These are phyloP conservation scores for Parnassius glacialis DNA, from an alignment of 2,888 invertebrate species.

Conservation along the genomic window DNA sequence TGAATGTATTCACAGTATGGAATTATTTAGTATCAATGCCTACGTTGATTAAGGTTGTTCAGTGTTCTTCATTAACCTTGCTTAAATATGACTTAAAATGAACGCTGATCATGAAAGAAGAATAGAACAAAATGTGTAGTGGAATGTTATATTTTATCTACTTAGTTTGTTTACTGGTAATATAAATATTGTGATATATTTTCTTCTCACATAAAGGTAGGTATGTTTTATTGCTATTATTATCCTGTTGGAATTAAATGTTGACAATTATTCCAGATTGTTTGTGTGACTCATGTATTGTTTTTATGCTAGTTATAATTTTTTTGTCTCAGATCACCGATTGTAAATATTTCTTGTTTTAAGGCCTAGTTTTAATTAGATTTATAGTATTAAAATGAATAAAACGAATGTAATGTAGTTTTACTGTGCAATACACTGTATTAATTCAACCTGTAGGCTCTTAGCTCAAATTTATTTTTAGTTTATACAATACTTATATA, in stretches of 20 bases:
- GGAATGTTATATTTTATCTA: too few species aligned
- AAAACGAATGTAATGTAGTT: background rate
- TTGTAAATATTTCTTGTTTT: background rate
- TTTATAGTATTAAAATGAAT: background rate
- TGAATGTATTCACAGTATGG: too few species aligned
- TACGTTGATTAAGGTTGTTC: too few species aligned
- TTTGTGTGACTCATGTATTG: background rate
- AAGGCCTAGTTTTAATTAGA: background rate
- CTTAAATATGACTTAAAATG: too few species aligned
- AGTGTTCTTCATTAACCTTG: too few species aligned
- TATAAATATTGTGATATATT: background rate
- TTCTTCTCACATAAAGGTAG: background rate
- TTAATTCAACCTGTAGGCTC: too few species aligned
- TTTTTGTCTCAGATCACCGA: background rate
- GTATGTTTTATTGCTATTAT: conserved; percentile 3
- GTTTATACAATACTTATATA: too few species aligned
- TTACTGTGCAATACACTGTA: background rate
- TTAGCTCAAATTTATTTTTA: too few species aligned
- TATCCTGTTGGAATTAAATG: background rate
- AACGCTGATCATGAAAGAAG: too few species aligned
- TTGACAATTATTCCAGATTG: background rate
- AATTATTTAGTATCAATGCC: too few species aligned
- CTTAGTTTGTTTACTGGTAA: too few species aligned
- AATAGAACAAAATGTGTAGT: too few species aligned
- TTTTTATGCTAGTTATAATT: background rate